phyloP scores from a whole-genome alignment of 2,797 vertebrate genomes.

The Acipenser transmontanus region DNA sequence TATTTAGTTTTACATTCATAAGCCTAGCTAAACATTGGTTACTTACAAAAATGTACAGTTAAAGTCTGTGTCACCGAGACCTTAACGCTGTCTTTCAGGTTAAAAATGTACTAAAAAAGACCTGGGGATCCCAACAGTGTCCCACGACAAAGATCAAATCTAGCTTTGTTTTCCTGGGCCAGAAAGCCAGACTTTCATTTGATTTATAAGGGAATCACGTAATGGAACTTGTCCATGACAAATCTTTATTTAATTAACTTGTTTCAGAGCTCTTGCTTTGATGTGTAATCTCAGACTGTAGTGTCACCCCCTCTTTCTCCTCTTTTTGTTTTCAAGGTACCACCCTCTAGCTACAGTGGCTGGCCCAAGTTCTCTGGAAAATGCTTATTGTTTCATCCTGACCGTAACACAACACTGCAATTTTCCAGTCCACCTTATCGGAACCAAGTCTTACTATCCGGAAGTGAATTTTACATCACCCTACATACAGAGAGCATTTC shows the following conservation, averaged over 20 bases:
- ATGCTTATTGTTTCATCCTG: constrained; percentile 12
- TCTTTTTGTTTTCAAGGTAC: constrained; percentile 23
- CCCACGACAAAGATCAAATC: neutral
- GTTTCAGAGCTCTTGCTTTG: constrained; percentile 40
- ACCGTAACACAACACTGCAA: constrained; percentile 7
- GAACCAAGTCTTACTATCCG: neutral
- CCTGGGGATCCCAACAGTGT: neutral
- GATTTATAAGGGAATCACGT: constrained; percentile 32
- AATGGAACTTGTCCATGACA: constrained; percentile 25
- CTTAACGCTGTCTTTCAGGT: neutral
- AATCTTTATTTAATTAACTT: constrained; percentile 42
- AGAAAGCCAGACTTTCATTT: constrained; percentile 3
- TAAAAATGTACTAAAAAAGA: neutral
- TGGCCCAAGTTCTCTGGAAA: neutral
- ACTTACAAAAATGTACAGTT: neutral
- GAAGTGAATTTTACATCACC: neutral
- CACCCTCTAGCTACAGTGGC: constrained; percentile 31
- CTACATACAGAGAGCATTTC: neutral
- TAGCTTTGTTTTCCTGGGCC: neutral
- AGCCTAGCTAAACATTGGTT: neutral
- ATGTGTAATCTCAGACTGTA: constrained; percentile 42
- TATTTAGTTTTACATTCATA: neutral
- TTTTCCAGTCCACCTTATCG: constrained; percentile 13
- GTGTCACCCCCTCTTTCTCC: constrained; percentile 20
- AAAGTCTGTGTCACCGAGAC: neutral